These are phyloP conservation scores for Dreissena rostriformis DNA, from an alignment of 1,140 invertebrate genomes.

Conservation along the genomic window DNA sequence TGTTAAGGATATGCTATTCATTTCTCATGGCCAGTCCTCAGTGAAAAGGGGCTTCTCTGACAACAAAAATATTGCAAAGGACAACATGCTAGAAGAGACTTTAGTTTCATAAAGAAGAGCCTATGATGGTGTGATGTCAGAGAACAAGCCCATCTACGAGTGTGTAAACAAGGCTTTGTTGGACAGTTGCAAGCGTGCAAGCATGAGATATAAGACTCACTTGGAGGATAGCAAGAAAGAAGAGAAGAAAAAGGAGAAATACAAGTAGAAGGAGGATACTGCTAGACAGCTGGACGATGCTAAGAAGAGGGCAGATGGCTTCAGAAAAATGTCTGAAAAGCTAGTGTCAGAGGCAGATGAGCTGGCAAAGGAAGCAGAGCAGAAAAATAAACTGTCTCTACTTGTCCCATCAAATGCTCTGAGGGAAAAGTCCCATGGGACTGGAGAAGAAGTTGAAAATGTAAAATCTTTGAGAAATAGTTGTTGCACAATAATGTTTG, in stretches of 20 bases:
- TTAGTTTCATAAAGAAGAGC: neutral
- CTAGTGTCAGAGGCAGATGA: constrained; percentile 6
- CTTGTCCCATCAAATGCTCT: constrained; percentile 1
- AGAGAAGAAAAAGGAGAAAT: constrained; percentile 6
- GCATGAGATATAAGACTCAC: neutral
- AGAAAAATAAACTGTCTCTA: neutral
- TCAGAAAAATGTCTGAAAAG: constrained; percentile 12
- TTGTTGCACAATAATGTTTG: too few species aligned
- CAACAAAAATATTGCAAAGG: constrained; percentile 5
- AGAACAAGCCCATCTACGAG: constrained; percentile 11
- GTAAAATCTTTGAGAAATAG: neutral
- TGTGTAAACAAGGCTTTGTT: constrained; percentile 12
- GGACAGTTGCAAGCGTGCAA: constrained; percentile 6
- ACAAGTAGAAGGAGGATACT: neutral
- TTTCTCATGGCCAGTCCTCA: constrained; percentile 14
- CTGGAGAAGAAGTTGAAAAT: neutral
- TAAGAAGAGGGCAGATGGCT: too few species aligned
- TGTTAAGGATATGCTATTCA: constrained; percentile 3
- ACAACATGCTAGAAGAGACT: constrained; percentile 2
- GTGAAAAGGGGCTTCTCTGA: constrained; percentile 15
- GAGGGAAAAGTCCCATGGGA: constrained; percentile 2
- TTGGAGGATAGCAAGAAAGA: constrained; percentile 2
- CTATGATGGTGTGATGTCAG: constrained; percentile 6
- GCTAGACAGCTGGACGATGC: too few species aligned
- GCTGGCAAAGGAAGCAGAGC: constrained; percentile 2